Percentiles rank a stretch among this genome's conserved stretches.
Evolutionary conservation across 2,113 vertebrate genomes (phyloP).

Genomic region (Atrichornis clamosus): DNA sequence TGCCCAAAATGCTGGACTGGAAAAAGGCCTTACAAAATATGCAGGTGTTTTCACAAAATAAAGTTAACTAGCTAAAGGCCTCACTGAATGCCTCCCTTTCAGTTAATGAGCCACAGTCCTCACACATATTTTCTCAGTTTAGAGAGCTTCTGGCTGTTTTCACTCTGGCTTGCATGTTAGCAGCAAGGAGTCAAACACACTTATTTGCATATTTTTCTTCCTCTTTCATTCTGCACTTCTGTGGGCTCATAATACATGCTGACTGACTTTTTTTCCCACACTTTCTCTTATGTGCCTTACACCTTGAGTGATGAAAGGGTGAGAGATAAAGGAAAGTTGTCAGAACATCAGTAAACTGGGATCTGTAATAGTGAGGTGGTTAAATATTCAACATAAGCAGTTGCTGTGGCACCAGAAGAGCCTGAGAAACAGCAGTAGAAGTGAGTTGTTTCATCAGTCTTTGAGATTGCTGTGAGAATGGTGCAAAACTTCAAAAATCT

Average conservation of each 20-base stretch:
- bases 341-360: neutral
- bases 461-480: neutral
- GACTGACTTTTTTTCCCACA: neutral
- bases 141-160: neutral
- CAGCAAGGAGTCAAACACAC: neutral
- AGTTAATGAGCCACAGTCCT: neutral
- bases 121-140: neutral
- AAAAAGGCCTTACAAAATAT: neutral
- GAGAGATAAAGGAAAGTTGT: neutral
- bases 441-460: neutral
- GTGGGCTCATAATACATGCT: neutral
- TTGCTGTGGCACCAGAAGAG: neutral
- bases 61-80: neutral
- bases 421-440: neutral
- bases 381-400: constrained; percentile 8
- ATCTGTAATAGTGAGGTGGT: neutral
- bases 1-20: neutral
- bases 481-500: neutral
- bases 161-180: neutral
- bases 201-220: neutral
- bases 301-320: neutral
- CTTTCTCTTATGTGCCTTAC: neutral
- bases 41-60: neutral
- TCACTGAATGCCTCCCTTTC: neutral
- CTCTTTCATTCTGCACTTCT: neutral